Percentiles rank a stretch among this genome's conserved stretches.
Evolutionary conservation across 2,888 invertebrate genomes (phyloP).

Genomic region (Volucella bombylans): DNA sequence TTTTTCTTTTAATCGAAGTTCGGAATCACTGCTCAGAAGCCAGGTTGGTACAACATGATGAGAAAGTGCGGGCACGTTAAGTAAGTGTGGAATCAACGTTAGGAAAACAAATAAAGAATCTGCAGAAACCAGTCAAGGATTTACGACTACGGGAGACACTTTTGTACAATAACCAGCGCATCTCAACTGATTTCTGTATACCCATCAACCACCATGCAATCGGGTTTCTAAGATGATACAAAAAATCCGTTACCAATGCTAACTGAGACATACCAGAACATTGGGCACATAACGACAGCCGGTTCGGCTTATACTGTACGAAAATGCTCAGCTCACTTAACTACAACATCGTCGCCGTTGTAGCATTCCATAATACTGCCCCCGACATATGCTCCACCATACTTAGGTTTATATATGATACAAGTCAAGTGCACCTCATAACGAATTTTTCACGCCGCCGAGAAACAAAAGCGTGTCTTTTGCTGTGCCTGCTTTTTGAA

Average conservation of each 20-base stretch:
- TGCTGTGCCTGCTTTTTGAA: neutral
- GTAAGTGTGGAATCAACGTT: neutral
- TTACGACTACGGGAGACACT: neutral
- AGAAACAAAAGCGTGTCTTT: neutral
- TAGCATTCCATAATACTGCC: no score
- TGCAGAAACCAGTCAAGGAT: neutral
- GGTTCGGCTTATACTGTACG: neutral
- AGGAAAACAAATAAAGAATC: neutral
- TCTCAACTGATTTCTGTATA: neutral
- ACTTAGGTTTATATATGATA: neutral
- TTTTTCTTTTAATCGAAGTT: no score
- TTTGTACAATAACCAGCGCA: neutral
- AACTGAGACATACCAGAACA: neutral
- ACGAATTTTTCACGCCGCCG: neutral
- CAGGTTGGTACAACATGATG: no score
- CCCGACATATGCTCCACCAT: neutral
- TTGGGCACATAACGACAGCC: neutral
- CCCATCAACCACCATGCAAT: neutral
- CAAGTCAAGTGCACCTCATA: constrained; percentile 5
- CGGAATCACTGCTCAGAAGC: no score
- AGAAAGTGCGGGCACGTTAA: no score
- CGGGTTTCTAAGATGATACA: neutral
- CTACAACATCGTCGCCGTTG: neutral
- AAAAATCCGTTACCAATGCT: neutral
- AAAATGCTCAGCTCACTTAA: neutral